Evolutionary conservation across 2,797 vertebrate genomes (phyloP).

Genomic region (Sebastolobus altivelis): DNA sequence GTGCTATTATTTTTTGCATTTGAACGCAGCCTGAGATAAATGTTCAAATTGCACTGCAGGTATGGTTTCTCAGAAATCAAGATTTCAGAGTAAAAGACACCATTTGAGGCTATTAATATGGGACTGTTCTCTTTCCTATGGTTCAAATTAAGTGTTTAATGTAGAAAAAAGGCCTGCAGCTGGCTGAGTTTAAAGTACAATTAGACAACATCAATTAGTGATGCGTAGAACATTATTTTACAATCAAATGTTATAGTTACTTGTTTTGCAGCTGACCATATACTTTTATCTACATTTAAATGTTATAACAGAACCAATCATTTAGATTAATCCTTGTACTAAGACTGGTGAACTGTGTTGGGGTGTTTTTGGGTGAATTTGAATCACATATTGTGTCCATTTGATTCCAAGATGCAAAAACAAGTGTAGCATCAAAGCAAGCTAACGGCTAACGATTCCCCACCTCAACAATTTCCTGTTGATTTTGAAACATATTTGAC

Average conservation of each 20-base stretch:
- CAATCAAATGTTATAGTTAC: conserved; percentile 33
- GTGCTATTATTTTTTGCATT: conserved; percentile 4
- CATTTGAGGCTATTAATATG: background rate
- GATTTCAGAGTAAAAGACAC: background rate
- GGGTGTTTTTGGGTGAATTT: background rate
- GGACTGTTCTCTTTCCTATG: background rate
- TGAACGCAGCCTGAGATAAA: background rate
- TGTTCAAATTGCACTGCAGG: background rate
- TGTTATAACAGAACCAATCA: conserved; percentile 16
- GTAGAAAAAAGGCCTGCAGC: background rate
- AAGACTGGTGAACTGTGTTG: too few relatives aligned
- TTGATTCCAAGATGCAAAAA: background rate
- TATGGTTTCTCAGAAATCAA: background rate
- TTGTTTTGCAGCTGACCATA: conserved; percentile 15
- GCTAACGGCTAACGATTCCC: background rate
- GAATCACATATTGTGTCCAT: background rate
- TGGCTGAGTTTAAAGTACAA: conserved; percentile 15
- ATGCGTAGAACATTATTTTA: conserved; percentile 27
- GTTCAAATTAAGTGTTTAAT: background rate
- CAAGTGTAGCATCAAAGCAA: background rate
- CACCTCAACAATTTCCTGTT: background rate
- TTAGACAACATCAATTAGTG: conserved; percentile 46
- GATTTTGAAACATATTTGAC: too few relatives aligned
- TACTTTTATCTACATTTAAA: conserved; percentile 32
- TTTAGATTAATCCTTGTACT: conserved; percentile 13